Evolutionary conservation across 2,888 invertebrate genomes (phyloP).

Genomic region (Sericinus montela): DNA sequence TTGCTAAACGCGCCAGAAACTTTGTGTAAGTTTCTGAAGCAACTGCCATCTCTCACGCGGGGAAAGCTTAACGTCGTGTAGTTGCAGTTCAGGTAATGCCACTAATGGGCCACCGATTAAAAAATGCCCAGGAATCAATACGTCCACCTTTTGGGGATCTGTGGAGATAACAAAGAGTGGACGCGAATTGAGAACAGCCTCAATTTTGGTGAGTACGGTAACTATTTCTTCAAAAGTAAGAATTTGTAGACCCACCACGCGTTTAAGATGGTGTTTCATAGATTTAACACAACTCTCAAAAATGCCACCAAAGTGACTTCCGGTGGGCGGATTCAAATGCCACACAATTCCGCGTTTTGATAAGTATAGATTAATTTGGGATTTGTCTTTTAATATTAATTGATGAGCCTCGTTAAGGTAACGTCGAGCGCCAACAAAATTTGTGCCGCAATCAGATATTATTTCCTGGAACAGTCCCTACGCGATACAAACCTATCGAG

Average conservation of each 20-base stretch:
- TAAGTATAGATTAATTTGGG: not conserved
- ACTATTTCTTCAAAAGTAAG: constrained; percentile 12
- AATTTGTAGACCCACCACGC: constrained; percentile 9
- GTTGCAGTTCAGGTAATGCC: not conserved
- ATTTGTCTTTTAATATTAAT: not conserved
- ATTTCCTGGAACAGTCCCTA: constrained; percentile 7
- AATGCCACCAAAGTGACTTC: constrained; percentile 2
- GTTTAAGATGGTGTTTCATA: constrained; percentile 9
- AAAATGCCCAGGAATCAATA: constrained; percentile 3
- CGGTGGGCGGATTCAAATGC: not conserved
- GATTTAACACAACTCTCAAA: constrained; percentile 4
- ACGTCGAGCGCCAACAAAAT: constrained; percentile 14
- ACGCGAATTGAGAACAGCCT: constrained; percentile 9
- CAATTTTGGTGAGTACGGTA: constrained; percentile 5
- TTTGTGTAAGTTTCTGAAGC: constrained; percentile 9
- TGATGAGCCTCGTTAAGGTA: not conserved
- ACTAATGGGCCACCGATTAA: not conserved
- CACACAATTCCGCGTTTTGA: not conserved
- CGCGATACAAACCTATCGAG: constrained; percentile 17
- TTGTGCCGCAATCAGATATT: constrained; percentile 16
- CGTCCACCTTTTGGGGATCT: constrained; percentile 5
- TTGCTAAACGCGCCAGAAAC: not conserved
- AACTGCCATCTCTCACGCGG: constrained; percentile 11
- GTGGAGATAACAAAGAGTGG: constrained; percentile 5
- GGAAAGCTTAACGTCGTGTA: not conserved